Evolutionary conservation across 2,797 vertebrate species (phyloP).

Genomic region (Peromyscus aztecus): DNA sequence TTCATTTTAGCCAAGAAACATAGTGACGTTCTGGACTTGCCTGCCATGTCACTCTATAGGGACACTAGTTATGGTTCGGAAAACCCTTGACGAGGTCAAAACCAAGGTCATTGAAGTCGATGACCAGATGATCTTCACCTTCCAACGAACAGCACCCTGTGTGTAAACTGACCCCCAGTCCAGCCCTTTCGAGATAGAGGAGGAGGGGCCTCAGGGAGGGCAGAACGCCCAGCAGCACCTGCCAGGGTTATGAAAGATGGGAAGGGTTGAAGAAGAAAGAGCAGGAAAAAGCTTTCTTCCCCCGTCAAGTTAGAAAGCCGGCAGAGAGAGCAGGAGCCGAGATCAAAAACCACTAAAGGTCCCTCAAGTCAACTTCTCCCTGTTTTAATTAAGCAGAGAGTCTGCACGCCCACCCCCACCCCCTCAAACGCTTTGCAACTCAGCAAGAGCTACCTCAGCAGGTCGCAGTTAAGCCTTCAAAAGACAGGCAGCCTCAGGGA

Average conservation of each 20-base stretch:
- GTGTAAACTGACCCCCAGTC: neutral
- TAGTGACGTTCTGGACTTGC: neutral
- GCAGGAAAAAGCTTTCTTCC: conserved; percentile 8
- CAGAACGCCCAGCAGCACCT: neutral
- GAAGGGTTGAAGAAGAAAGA: conserved; percentile 67
- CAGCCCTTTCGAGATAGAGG: conserved; percentile 24
- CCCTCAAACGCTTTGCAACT: conserved; percentile 72
- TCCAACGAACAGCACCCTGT: neutral
- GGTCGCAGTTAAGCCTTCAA: conserved; percentile 77
- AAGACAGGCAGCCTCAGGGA: conserved; percentile 66
- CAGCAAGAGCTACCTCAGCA: conserved; percentile 65
- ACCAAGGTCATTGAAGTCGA: neutral
- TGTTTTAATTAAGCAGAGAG: conserved; percentile 80
- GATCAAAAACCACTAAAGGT: conserved; percentile 74
- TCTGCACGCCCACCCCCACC: conserved; percentile 7
- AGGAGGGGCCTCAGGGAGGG: neutral
- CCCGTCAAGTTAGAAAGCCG: conserved; percentile 48
- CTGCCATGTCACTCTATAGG: neutral
- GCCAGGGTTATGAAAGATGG: neutral
- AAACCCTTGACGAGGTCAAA: neutral
- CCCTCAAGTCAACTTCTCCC: conserved; percentile 75
- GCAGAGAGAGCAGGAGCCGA: conserved; percentile 31
- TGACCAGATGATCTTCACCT: neutral
- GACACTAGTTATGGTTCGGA: neutral
- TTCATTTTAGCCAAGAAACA: neutral